Conservation (phyloP, 2,797 vertebrate genomes). For the Yasuhikotakia modesta region DNA sequence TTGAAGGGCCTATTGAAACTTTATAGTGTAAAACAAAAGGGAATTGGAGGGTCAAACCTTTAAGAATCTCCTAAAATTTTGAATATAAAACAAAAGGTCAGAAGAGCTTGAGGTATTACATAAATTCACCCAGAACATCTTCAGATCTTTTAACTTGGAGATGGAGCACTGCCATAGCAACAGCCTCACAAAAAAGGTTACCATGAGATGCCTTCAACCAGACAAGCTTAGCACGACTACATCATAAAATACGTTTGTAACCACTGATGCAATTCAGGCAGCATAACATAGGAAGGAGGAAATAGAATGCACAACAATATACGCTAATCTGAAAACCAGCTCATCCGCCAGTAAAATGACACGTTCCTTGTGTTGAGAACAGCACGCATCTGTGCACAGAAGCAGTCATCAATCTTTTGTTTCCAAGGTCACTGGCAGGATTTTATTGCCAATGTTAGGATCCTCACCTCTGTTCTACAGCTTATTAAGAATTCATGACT, state of each 20-base stretch:
- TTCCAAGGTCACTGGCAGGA: slow-evolving; percentile 66
- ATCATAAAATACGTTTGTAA: background rate
- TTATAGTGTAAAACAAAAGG: slow-evolving; percentile 7
- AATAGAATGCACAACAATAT: background rate
- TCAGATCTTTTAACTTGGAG: background rate
- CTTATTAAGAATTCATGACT: slow-evolving; percentile 72
- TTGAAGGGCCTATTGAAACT: background rate
- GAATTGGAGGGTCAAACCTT: slow-evolving; percentile 9
- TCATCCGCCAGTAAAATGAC: background rate
- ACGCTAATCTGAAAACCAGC: background rate
- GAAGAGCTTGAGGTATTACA: slow-evolving; percentile 16
- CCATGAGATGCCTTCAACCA: background rate
- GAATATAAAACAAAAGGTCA: slow-evolving; percentile 14
- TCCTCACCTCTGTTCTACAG: slow-evolving; percentile 56
- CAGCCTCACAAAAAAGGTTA: slow-evolving; percentile 7
- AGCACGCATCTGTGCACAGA: slow-evolving; percentile 67
- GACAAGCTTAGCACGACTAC: background rate
- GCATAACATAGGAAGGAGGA: background rate
- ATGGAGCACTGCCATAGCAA: slow-evolving; percentile 32
- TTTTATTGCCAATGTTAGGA: slow-evolving; percentile 67
- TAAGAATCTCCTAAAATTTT: background rate
- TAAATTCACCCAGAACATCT: slow-evolving; percentile 18
- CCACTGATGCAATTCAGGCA: background rate
- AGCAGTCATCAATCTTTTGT: slow-evolving; percentile 68
- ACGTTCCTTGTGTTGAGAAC: slow-evolving; percentile 60